These are phyloP conservation scores for Drosophila kanekoi DNA, from an alignment of 2,888 invertebrate genomes.

Conservation along the genomic window DNA sequence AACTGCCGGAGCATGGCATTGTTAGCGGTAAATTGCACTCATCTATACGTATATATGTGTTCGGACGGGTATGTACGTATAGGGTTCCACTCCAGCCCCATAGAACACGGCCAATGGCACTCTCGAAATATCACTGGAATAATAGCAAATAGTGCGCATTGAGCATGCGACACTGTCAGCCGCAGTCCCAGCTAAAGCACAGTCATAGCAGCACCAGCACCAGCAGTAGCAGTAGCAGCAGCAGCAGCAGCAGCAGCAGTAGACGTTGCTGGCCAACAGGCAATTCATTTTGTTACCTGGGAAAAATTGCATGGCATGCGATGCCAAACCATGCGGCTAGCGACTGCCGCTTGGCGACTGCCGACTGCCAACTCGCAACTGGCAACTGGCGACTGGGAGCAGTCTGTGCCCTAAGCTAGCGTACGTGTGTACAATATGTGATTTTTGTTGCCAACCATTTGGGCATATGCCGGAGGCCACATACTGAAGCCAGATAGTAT, in stretches of 20 bases:
- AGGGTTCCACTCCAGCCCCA: slow-evolving; percentile 40
- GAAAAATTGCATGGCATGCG: slow-evolving; percentile 73
- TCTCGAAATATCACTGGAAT: slow-evolving; percentile 77
- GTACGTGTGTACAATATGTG: slow-evolving; percentile 76
- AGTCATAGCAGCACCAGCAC: slow-evolving; percentile 18
- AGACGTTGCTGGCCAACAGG: slow-evolving; percentile 56
- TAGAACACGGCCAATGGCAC: slow-evolving; percentile 42
- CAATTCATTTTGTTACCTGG: slow-evolving; percentile 78
- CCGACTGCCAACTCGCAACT: slow-evolving; percentile 9
- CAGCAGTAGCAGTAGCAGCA: too few species aligned
- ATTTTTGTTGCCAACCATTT: slow-evolving; percentile 76
- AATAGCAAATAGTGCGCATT: slow-evolving; percentile 77
- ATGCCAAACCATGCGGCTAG: slow-evolving; percentile 55
- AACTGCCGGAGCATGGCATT: slow-evolving; percentile 77
- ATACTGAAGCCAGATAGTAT: slow-evolving; percentile 14
- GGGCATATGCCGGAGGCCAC: slow-evolving; percentile 57
- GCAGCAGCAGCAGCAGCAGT: slow-evolving; percentile 23
- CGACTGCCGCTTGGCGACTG: slow-evolving; percentile 27
- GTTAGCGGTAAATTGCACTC: slow-evolving; percentile 81
- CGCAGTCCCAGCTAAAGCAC: slow-evolving; percentile 43
- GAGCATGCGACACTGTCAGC: slow-evolving; percentile 79
- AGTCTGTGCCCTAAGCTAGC: slow-evolving; percentile 54
- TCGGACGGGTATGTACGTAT: slow-evolving; percentile 31
- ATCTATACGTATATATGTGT: slow-evolving; percentile 63
- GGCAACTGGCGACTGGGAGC: slow-evolving; percentile 18